Conservation (phyloP, 2,113 vertebrate species). For the Paralichthys olivaceus region DNA sequence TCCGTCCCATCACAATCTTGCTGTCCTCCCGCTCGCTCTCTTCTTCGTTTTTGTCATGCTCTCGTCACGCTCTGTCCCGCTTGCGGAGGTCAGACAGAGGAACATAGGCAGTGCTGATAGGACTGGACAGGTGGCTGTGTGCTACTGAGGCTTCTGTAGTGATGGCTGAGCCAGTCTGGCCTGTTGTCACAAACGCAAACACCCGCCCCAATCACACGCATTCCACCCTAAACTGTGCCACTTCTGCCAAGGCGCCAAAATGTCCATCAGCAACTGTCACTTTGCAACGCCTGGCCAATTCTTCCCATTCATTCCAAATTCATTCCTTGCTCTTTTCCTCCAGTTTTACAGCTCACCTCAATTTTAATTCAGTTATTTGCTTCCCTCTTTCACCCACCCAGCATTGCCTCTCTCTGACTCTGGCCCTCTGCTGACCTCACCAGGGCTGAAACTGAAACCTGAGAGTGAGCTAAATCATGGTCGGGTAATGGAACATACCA, state of each 20-base stretch:
- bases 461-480: conserved; percentile 77
- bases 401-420: conserved; percentile 43
- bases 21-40: conserved; percentile 26
- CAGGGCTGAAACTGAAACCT: conserved; percentile 72
- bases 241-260: conserved; percentile 49
- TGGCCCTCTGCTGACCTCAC: conserved; percentile 73
- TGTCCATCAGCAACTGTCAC: conserved; percentile 59
- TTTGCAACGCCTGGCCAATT: conserved; percentile 30
- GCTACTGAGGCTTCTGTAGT: conserved; percentile 53
- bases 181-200: conserved; percentile 68
- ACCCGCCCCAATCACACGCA: conserved; percentile 30
- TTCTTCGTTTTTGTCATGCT: conserved; percentile 54
- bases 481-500: conserved; percentile 78
- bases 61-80: conserved; percentile 61
- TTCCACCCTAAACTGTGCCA: conserved; percentile 26
- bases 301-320: conserved; percentile 23
- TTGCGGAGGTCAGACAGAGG: conserved; percentile 61
- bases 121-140: conserved; percentile 69
- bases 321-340: conserved; percentile 49
- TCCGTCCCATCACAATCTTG: conserved; percentile 43
- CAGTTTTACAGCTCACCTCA: conserved; percentile 34
- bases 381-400: conserved; percentile 34
- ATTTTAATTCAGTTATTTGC: conserved; percentile 47
- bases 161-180: conserved; percentile 52
- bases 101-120: conserved; percentile 57